A percentile compares a stretch with the other conserved stretches of the same genome.
These are phyloP conservation scores for Acrossocheilus wenchowensis DNA, from an alignment of 2,797 vertebrate species.

Conservation along the genomic window DNA sequence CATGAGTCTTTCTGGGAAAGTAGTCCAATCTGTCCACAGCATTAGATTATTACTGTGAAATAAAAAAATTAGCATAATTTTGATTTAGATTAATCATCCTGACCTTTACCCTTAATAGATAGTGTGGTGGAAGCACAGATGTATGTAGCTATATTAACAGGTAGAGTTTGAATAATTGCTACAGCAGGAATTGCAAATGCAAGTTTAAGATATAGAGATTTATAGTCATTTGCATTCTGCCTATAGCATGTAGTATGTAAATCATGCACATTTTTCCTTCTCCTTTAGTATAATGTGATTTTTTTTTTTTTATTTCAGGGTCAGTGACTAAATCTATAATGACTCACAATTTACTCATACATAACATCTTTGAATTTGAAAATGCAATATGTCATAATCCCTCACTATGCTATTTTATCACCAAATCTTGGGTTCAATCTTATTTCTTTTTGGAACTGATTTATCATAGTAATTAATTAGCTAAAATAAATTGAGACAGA, in stretches of 20 bases:
- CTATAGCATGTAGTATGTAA: neutral
- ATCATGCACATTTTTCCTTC: slow-evolving; percentile 13
- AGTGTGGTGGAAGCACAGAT: slow-evolving; percentile 14
- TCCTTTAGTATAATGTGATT: slow-evolving; percentile 37
- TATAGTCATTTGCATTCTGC: slow-evolving; percentile 1
- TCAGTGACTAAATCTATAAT: slow-evolving; percentile 23
- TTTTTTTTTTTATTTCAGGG: slow-evolving; percentile 30
- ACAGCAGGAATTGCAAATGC: slow-evolving; percentile 32
- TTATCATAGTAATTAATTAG: neutral
- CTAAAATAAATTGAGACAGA: neutral
- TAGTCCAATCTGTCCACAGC: slow-evolving; percentile 40
- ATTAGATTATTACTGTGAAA: slow-evolving; percentile 43
- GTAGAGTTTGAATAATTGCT: slow-evolving; percentile 22
- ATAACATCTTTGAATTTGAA: neutral
- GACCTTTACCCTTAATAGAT: slow-evolving; percentile 44
- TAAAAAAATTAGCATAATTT: slow-evolving; percentile 39
- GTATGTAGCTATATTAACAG: neutral
- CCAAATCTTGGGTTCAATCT: neutral
- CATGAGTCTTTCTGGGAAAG: slow-evolving; percentile 59
- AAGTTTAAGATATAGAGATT: slow-evolving; percentile 31
- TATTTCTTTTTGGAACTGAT: neutral
- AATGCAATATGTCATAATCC: neutral
- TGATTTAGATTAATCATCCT: slow-evolving; percentile 45
- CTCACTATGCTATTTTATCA: neutral
- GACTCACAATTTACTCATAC: neutral